Base-by-base conservation (phyloP, 2,888 invertebrate species). In the Xanthia togata region DNA sequence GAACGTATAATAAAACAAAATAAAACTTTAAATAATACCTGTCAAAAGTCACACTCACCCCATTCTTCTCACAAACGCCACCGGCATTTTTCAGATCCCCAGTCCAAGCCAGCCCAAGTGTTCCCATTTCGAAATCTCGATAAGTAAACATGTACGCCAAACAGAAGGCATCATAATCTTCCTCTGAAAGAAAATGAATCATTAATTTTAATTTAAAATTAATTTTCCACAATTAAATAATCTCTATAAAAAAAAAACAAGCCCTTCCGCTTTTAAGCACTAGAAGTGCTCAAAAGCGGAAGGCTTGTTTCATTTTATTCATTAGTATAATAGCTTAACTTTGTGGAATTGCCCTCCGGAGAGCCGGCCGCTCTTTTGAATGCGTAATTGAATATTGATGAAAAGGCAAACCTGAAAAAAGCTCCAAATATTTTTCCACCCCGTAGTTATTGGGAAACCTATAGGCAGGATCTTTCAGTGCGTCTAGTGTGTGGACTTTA, bases 61-160 rank as follows among this genome's bases (percentile, higher is more conserved):
- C 99, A 95, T 99, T 99, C 93, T 98, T 99, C 94, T 99, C 99
- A 95, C 99, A 99, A 83, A 99, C 99, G 50, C 99, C 99, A 14
- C 99, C 99, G 44, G 99, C 99, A 93, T 99, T 99, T 94, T 99
- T 99, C 62, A 99, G 97, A 95, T 99, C 99, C 0, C 99, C 99
- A 0, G 99, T 99, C 99, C 99, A 99, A 11, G 99, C 99, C 79
- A 99, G 96, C 14, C 99, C 99, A 82, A 99, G 96, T 9, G 99
- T 99, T 55, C 99, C 99, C 98, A 99, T 99, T 95, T 99, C 99
- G 91, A 99, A 99, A 94, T 99, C 99, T 71, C 99, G 97, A 94
- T 99, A 99, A 31, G 99, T 99, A 94, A 99, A 99, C 98, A 99
- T 99, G 96, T 99, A 99, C 73, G 99, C 99, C 92, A 99, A 97